A percentile compares a stretch with the other conserved stretches of the same genome.
These are phyloP conservation scores for Aphelocoma coerulescens DNA, from an alignment of 2,113 vertebrate species.

Conservation along the genomic window DNA sequence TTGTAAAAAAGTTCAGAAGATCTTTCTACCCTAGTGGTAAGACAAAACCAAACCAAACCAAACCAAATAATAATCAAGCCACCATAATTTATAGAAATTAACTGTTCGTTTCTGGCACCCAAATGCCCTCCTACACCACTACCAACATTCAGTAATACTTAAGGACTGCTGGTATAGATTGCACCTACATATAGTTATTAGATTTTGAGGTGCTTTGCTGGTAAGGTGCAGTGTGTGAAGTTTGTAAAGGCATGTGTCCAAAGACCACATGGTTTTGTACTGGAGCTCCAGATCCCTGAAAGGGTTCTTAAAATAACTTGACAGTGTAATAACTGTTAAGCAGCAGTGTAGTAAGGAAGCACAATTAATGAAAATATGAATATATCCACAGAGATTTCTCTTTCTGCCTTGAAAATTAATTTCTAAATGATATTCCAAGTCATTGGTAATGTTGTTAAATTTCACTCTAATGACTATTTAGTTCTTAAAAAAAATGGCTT, in stretches of 20 bases:
- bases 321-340: constrained; percentile 3
- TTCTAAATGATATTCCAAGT: constrained; percentile 24
- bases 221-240: not conserved
- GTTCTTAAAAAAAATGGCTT: not conserved
- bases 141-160: not conserved
- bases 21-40: not conserved
- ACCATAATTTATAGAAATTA: not conserved
- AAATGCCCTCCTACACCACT: not conserved
- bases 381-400: constrained; percentile 8
- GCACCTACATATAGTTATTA: not conserved
- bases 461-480: not conserved
- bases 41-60: not conserved
- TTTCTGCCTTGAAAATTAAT: constrained; percentile 19
- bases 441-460: constrained; percentile 15
- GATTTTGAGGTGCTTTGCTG: not conserved
- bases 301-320: constrained; percentile 38
- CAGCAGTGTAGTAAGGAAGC: not conserved
- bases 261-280: not conserved
- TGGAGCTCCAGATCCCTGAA: not conserved
- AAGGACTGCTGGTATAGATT: not conserved
- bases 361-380: constrained; percentile 24
- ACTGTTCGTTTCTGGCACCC: not conserved
- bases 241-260: not conserved
- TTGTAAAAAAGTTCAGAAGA: not conserved
- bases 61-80: not conserved